Conservation (phyloP, 2,888 invertebrate species). For the Empis livida region DNA sequence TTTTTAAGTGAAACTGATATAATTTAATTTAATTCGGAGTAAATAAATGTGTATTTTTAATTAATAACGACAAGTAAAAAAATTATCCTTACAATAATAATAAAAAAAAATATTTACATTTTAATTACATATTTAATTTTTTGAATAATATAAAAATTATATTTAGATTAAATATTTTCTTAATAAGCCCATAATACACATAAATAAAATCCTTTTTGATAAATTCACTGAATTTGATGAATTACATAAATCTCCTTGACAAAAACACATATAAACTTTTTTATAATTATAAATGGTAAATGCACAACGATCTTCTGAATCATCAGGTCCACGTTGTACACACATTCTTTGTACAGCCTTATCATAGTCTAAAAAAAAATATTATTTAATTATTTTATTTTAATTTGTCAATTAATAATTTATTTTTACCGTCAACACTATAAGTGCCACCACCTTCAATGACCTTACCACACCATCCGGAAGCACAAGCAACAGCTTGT, state of each 20-base stretch:
- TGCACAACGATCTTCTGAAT: constrained; percentile 79
- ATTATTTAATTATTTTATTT: background rate
- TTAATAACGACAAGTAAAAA: too few species aligned
- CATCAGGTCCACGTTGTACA: constrained; percentile 74
- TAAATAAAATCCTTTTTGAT: background rate
- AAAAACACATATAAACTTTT: constrained; percentile 83
- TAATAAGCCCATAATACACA: background rate
- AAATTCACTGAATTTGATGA: background rate
- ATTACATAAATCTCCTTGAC: constrained; percentile 81
- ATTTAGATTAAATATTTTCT: background rate
- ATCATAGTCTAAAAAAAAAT: constrained; percentile 53
- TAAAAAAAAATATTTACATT: too few species aligned
- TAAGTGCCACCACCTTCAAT: constrained; percentile 66
- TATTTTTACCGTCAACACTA: constrained; percentile 64
- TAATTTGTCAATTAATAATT: background rate
- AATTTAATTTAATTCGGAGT: too few species aligned
- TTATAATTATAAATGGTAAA: constrained; percentile 70
- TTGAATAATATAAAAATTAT: background rate
- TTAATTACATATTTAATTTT: too few species aligned
- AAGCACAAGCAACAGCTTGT: constrained; percentile 66
- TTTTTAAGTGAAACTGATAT: too few species aligned
- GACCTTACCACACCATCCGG: constrained; percentile 88
- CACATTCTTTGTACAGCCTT: constrained; percentile 79
- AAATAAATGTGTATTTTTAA: too few species aligned
- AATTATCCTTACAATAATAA: too few species aligned